Base-by-base conservation (phyloP, 2,797 vertebrate genomes). In the Cichlasoma orientale region DNA sequence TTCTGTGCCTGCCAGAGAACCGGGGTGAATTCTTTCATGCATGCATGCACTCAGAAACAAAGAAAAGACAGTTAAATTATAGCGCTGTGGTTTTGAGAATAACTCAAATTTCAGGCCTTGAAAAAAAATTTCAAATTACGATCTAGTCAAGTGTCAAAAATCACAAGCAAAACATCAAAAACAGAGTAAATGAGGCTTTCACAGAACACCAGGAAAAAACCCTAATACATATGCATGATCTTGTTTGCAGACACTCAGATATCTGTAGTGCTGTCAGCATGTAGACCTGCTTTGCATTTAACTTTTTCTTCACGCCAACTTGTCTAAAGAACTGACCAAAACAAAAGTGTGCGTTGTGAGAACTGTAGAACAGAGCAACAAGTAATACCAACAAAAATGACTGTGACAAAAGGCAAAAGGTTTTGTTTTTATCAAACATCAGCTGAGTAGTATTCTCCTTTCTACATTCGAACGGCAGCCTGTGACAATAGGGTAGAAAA, bases 121-220 rank as follows among this genome's bases (percentile, higher is more conserved):
- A 38, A 54, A 71, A 71, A 3, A 27, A 19, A 53, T n/a, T 56
- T 5, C 3, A 55, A 27, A 74, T 47, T 29, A 73, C 23, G 71
- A 53, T 53, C n/a, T 59, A 31, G 38, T 77, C 47, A 77, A 31
- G 12, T 56, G 47, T 70, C 31, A 78, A 23, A 77, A 69, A 41
- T 23, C 11, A 44, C 4, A 11, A 70, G 31, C 38, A 41, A 53
- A 72, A 69, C 27, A 38, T 3, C 14, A 47, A 41, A 75, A 44
- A 25, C 21, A 25, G 3, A 23, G 10, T 8, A 78, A 38, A 66
- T 31, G 25, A 77, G 56, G 31, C 74, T 47, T 41, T 57, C 13
- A 56, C 29, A 19, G 19, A 61, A 61, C 16, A 61, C 53, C 36
- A 50, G 38, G n/a, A 70, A 53, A 41, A 68, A 47, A 6, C 1